phyloP scores from a whole-genome alignment of 2,797 vertebrate genomes.

The Chaetodon trifasciatus region DNA sequence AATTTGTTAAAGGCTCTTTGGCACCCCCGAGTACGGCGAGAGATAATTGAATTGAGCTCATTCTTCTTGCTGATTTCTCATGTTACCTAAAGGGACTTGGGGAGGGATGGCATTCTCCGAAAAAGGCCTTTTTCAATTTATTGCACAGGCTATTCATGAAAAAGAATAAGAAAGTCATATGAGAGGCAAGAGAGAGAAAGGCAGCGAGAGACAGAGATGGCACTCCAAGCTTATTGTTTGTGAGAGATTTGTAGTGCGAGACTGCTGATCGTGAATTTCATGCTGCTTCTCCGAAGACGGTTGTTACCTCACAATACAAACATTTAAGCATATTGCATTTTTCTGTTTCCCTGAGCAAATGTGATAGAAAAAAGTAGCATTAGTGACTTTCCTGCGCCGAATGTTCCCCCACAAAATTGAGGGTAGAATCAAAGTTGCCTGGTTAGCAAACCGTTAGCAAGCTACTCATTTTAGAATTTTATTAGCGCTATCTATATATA shows the following conservation, averaged over 20 bases:
- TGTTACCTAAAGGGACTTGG: constrained; percentile 67
- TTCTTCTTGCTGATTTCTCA: constrained; percentile 74
- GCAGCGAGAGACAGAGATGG: constrained; percentile 7
- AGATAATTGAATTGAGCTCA: constrained; percentile 80
- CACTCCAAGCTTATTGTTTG: constrained; percentile 45
- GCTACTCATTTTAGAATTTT: background rate
- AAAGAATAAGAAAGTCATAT: constrained; percentile 58
- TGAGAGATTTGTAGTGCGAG: constrained; percentile 22
- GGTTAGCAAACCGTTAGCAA: background rate
- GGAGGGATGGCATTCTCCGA: constrained; percentile 55
- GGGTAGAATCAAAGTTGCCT: background rate
- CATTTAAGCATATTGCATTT: background rate
- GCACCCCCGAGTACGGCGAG: constrained; percentile 44
- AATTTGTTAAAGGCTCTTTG: constrained; percentile 76
- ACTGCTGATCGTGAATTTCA: constrained; percentile 17
- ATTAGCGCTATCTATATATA: too few species aligned
- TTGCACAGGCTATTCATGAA: constrained; percentile 69
- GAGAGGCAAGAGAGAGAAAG: constrained; percentile 2
- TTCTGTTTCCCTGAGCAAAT: background rate
- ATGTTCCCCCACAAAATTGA: background rate
- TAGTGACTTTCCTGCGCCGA: background rate
- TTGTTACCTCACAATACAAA: background rate
- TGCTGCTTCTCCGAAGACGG: constrained; percentile 2
- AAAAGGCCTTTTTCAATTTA: constrained; percentile 51
- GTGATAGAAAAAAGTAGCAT: background rate